These are phyloP conservation scores for Climacteris rufus DNA, from an alignment of 2,113 vertebrate genomes.

Conservation along the genomic window DNA sequence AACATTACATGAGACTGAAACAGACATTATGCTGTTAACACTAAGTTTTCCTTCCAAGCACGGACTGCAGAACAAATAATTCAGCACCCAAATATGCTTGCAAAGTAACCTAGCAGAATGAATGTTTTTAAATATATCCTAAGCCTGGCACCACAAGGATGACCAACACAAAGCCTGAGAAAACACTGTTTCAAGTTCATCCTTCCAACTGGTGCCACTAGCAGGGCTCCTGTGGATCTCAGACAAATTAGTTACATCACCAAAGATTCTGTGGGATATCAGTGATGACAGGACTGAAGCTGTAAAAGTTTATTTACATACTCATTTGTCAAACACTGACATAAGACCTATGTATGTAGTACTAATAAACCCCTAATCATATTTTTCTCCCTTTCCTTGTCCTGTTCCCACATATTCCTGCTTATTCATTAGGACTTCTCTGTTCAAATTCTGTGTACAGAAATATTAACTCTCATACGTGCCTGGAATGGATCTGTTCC, in stretches of 20 bases:
- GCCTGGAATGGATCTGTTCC: background rate
- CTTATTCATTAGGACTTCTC: background rate
- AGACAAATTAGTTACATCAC: background rate
- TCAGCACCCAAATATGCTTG: background rate
- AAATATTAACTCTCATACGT: background rate
- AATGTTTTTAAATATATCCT: background rate
- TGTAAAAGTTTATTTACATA: background rate
- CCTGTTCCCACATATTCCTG: background rate
- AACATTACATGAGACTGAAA: background rate
- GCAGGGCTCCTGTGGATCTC: background rate
- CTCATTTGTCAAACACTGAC: background rate
- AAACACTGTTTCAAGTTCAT: background rate
- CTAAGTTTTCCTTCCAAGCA: background rate
- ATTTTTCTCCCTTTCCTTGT: background rate
- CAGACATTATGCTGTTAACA: background rate
- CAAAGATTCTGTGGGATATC: background rate
- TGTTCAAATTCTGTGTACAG: background rate
- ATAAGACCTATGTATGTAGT: background rate
- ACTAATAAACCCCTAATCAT: background rate
- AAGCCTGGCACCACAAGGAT: background rate
- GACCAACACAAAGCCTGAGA: background rate
- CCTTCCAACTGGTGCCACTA: background rate
- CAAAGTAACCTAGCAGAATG: background rate
- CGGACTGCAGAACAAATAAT: background rate
- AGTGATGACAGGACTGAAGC: background rate